phyloP scores from a whole-genome alignment of 1,140 invertebrate genomes.

The Drosophila melanica region DNA sequence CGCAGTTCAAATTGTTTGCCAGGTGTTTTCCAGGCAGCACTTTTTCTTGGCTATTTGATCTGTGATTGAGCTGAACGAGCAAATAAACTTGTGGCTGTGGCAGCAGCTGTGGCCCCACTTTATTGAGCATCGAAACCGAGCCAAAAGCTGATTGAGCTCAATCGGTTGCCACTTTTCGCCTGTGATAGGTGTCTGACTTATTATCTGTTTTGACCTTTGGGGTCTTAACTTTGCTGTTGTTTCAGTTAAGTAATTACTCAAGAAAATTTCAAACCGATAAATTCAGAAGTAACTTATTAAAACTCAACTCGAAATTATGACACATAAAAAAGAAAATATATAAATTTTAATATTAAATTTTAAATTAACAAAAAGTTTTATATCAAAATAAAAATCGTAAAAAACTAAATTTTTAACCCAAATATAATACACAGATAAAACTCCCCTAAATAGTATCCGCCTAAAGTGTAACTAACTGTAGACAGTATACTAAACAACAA shows the following conservation, averaged over 20 bases:
- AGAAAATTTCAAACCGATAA: too few relatives aligned
- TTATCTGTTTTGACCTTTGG: slow-evolving; percentile 39
- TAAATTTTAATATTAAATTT: too few relatives aligned
- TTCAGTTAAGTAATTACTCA: background rate
- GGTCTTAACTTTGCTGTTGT: background rate
- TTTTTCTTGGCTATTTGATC: slow-evolving; percentile 77
- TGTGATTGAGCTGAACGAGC: slow-evolving; percentile 80
- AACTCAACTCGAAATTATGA: too few relatives aligned
- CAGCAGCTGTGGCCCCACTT: slow-evolving; percentile 13
- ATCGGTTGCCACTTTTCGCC: slow-evolving; percentile 32
- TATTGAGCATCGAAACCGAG: slow-evolving; percentile 31
- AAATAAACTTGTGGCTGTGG: slow-evolving; percentile 72
- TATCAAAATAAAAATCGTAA: too few relatives aligned
- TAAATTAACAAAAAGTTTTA: too few relatives aligned
- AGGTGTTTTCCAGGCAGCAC: slow-evolving; percentile 70
- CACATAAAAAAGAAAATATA: too few relatives aligned
- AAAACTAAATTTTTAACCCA: too few relatives aligned
- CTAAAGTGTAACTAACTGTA: background rate
- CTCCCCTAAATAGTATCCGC: background rate
- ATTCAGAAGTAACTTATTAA: too few relatives aligned
- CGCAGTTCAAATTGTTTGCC: slow-evolving; percentile 78
- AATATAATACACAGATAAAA: too few relatives aligned
- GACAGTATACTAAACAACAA: background rate
- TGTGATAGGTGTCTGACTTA: slow-evolving; percentile 18
- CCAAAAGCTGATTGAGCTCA: slow-evolving; percentile 51